These are phyloP conservation scores for Acleris cristana DNA, from an alignment of 2,888 invertebrate species.

Conservation along the genomic window DNA sequence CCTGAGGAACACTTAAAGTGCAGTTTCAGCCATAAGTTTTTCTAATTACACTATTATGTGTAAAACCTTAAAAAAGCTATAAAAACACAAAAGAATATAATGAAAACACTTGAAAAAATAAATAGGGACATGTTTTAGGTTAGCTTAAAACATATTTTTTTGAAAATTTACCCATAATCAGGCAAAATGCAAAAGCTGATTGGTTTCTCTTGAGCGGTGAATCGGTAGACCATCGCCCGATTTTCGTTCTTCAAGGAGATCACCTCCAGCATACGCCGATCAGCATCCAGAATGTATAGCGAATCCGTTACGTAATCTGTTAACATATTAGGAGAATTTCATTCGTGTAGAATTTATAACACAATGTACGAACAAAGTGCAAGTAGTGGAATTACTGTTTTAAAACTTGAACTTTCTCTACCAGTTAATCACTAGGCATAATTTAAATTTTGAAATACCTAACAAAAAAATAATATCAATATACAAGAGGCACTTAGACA, in stretches of 20 bases:
- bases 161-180: conserved; percentile 83
- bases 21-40: neutral
- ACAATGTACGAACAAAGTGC: no score
- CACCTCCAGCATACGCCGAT: conserved; percentile 85
- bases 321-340: conserved; percentile 27
- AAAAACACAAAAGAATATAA: no score
- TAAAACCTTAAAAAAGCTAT: no score
- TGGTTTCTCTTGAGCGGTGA: conserved; percentile 85
- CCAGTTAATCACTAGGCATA: no score
- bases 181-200: conserved; percentile 87
- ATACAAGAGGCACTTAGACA: neutral
- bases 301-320: conserved; percentile 88
- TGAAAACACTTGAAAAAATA: no score
- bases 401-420: no score
- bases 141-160: neutral
- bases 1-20: neutral
- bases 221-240: conserved; percentile 84
- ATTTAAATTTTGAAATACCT: no score
- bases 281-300: conserved; percentile 88
- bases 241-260: conserved; percentile 84
- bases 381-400: no score
- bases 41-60: no score
- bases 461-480: no score
- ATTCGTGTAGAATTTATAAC: no score
- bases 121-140: no score